A percentile compares a stretch with the other conserved stretches of the same genome.
Evolutionary conservation across 1,140 invertebrate genomes (phyloP).

Genomic region (Drosophila sp.): DNA sequence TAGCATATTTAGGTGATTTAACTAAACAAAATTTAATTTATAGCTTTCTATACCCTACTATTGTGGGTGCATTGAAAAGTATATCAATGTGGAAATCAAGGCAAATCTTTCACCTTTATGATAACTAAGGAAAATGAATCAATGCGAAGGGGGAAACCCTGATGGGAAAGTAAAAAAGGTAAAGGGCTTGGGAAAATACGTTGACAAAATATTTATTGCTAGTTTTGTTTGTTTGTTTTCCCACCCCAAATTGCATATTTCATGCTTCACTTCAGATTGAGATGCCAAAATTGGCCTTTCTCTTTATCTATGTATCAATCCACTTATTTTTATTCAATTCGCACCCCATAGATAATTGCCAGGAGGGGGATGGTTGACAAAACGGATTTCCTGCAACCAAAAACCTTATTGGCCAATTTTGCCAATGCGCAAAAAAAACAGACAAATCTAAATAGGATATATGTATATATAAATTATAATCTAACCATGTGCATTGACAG

Average conservation of each 20-base stretch:
- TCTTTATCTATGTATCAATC: conserved; percentile 32
- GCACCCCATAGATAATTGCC: conserved; percentile 20
- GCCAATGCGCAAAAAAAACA: conserved; percentile 50
- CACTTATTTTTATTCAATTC: conserved; percentile 37
- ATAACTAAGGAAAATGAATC: no score
- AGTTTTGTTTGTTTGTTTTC: conserved; percentile 3
- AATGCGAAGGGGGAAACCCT: no score
- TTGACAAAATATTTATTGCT: conserved; percentile 11
- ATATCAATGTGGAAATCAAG: no score
- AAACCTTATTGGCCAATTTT: conserved; percentile 59
- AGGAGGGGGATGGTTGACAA: conserved; percentile 23
- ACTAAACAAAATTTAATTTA: conserved; percentile 17
- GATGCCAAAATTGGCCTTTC: background rate
- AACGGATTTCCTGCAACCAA: conserved; percentile 64
- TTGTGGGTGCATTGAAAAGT: background rate
- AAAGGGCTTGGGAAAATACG: conserved; percentile 21
- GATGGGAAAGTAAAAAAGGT: conserved; percentile 4
- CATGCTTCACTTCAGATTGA: conserved; percentile 18
- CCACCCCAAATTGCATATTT: conserved; percentile 35
- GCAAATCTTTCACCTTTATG: no score
- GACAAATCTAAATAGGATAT: background rate
- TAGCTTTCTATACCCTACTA: background rate
- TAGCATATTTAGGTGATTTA: conserved; percentile 31
- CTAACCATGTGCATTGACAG: conserved; percentile 50
- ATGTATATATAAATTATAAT: conserved; percentile 65